Evolutionary conservation across 2,797 vertebrate genomes (phyloP).

Genomic region (Mycteria americana): DNA sequence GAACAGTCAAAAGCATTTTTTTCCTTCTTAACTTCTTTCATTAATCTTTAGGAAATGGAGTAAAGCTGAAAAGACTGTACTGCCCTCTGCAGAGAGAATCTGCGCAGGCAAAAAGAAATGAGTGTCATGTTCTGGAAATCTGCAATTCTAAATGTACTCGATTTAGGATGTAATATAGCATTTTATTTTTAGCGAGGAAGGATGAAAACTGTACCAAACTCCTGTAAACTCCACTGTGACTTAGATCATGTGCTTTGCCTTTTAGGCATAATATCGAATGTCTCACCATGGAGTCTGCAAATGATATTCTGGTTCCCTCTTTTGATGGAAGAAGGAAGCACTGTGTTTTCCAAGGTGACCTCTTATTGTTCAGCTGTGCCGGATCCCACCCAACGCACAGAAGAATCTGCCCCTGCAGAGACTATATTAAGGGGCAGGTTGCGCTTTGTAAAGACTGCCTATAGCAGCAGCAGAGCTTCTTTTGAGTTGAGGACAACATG

Average conservation of each 20-base stretch:
- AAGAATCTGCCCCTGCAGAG: constrained; percentile 95
- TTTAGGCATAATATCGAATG: constrained; percentile 88
- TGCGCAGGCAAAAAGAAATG: neutral
- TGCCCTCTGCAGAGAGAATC: constrained; percentile 52
- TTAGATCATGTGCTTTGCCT: neutral
- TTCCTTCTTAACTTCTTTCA: neutral
- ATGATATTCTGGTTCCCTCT: constrained; percentile 91
- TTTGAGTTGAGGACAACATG: constrained; percentile 12
- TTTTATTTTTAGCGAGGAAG: neutral
- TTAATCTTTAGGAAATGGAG: neutral
- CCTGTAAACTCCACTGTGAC: neutral
- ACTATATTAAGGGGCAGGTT: constrained; percentile 99
- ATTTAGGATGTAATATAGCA: neutral
- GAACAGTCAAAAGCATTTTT: neutral
- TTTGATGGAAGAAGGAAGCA: constrained; percentile 84
- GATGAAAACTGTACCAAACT: neutral
- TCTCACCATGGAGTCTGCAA: constrained; percentile 86
- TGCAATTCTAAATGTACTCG: neutral
- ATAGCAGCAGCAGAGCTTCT: constrained; percentile 68
- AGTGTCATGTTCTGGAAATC: neutral
- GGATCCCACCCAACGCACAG: constrained; percentile 85
- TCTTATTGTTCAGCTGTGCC: constrained; percentile 96
- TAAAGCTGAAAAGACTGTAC: neutral
- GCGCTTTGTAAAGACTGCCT: constrained; percentile 93
- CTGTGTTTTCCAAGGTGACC: constrained; percentile 94